phyloP scores from a whole-genome alignment of 1,140 invertebrate genomes.

The Trachymyrmex septentrionalis region DNA sequence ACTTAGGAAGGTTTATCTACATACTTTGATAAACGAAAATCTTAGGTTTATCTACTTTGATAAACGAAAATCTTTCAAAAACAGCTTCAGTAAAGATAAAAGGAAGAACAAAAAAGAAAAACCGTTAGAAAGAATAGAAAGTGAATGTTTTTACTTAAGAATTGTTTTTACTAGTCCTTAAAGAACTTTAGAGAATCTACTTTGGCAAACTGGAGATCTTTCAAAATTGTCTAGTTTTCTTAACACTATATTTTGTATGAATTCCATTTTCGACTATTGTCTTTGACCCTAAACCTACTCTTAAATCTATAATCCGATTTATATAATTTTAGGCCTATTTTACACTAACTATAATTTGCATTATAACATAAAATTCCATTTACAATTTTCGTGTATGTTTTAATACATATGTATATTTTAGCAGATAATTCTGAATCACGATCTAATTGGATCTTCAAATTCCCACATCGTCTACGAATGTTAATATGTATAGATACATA shows the following conservation, averaged over 20 bases:
- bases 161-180: not conserved
- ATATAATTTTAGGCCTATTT: not conserved
- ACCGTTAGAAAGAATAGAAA: too few species aligned
- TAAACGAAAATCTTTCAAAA: not conserved
- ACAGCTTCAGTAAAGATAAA: too few species aligned
- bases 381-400: not conserved
- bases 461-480: too few species aligned
- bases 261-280: not conserved
- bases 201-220: too few species aligned
- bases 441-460: too few species aligned
- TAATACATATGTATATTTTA: not conserved
- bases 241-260: not conserved
- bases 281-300: not conserved
- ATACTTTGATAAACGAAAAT: not conserved
- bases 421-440: too few species aligned
- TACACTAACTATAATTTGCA: not conserved
- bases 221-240: not conserved
- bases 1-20: too few species aligned
- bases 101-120: too few species aligned
- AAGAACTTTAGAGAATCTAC: not conserved
- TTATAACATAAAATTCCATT: not conserved
- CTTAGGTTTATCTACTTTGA: not conserved
- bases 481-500: too few species aligned
- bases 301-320: not conserved
- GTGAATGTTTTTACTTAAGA: not conserved